These are phyloP conservation scores for Cheilosia impressa DNA, from an alignment of 2,888 invertebrate species.

Conservation along the genomic window DNA sequence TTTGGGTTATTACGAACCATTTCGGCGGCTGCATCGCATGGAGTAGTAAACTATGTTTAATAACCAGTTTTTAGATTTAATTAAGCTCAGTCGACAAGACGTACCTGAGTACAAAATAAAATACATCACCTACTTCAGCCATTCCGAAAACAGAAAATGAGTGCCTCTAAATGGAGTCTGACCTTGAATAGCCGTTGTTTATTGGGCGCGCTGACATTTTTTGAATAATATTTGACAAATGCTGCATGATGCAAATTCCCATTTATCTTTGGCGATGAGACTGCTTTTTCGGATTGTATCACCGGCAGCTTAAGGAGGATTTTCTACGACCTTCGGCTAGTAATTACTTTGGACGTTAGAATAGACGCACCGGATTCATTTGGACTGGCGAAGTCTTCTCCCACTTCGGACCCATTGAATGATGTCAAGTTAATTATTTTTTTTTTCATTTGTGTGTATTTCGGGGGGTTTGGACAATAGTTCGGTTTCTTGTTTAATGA, in stretches of 20 bases:
- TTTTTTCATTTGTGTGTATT: too few species aligned
- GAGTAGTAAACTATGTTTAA: too few species aligned
- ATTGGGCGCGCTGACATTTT: slow-evolving; percentile 27
- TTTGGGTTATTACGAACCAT: background rate
- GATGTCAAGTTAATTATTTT: too few species aligned
- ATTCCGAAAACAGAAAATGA: slow-evolving; percentile 23
- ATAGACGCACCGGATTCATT: too few species aligned
- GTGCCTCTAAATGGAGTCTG: background rate
- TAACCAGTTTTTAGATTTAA: too few species aligned
- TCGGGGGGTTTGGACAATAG: too few species aligned
- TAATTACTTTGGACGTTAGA: background rate
- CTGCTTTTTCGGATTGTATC: background rate
- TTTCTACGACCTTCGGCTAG: background rate
- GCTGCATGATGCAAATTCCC: background rate
- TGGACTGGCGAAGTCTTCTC: too few species aligned
- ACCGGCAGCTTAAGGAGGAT: background rate
- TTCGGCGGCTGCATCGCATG: background rate
- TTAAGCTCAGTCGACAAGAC: too few species aligned
- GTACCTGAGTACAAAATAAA: background rate
- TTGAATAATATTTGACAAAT: slow-evolving; percentile 16
- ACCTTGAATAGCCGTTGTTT: slow-evolving; percentile 36
- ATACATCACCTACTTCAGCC: background rate
- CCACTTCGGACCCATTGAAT: too few species aligned
- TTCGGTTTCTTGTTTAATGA: too few species aligned
- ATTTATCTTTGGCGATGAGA: slow-evolving; percentile 13